Percentiles rank a stretch among this genome's conserved stretches.
These are phyloP conservation scores for Mesitornis unicolor DNA, from an alignment of 2,113 vertebrate genomes.

Conservation along the genomic window DNA sequence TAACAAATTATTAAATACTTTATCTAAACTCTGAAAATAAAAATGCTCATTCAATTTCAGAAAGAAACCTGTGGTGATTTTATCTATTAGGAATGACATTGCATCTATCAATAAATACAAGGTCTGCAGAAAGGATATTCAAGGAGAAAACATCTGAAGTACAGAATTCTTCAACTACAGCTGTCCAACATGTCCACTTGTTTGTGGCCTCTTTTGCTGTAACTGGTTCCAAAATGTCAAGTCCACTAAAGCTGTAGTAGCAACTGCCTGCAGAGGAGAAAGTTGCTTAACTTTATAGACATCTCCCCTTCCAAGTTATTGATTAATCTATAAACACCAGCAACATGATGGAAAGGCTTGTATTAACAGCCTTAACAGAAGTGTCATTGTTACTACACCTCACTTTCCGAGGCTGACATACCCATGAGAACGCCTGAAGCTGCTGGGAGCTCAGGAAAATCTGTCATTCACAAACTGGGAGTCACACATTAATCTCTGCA, in stretches of 20 bases:
- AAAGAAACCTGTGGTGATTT: neutral
- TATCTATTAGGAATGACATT: neutral
- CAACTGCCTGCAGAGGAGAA: neutral
- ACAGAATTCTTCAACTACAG: neutral
- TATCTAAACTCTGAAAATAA: neutral
- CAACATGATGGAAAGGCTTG: neutral
- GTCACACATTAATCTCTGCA: neutral
- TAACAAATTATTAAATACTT: neutral
- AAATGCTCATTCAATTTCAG: neutral
- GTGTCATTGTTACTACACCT: neutral
- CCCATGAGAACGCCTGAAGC: neutral
- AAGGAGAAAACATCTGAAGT: neutral
- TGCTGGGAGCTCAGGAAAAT: neutral
- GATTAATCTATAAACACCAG: constrained; percentile 3
- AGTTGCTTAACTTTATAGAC: neutral
- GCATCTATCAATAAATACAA: neutral
- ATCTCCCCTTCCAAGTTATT: neutral
- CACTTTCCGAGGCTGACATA: neutral
- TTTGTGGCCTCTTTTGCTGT: neutral
- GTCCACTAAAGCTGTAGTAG: neutral
- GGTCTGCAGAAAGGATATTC: neutral
- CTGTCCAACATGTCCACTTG: neutral
- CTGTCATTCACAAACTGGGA: neutral
- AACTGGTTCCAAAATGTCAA: neutral
- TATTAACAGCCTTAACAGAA: neutral